Base-by-base conservation (phyloP, 2,797 vertebrate species). In the Sebastiscus albofasciatus region DNA sequence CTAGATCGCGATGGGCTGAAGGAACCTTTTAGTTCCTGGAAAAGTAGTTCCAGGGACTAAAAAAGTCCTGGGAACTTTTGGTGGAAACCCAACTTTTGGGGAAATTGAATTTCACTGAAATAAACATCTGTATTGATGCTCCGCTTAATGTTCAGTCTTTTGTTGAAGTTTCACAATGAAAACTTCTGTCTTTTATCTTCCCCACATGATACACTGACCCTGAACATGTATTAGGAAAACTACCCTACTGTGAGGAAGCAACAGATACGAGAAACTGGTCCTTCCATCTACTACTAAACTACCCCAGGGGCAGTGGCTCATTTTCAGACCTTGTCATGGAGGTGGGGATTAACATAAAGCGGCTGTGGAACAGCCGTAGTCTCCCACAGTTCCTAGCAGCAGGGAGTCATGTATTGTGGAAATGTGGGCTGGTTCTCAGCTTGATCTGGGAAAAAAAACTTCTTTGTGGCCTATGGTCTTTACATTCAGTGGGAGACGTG, bases 331-430 rank as follows among this genome's bases (percentile, higher is more conserved):
- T 46, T 59, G 62, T 58, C 56, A 49, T 33, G 46, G 46, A 73
- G 65, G 70, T 62, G 42, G 65, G 24, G 54, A 85, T 82, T 85
- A 76, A 52, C 75, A 77, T 82, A 71, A 78, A 79, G 58, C 74
- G 33, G 52, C 26, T 75, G 26, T 27, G 65, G 55, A 75, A 72
- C 29, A 74, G 42, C 59, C 1, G 2, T 5, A 54, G 20, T 24
- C 52, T 61, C 68, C 80, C 34, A 80, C 78, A 36, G 73, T 20
- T 78, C 42, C 36, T 36, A 7, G 13, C 79, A 82, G 74, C 70
- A 36, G 80, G 76, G 6, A n/a, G 27, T 31, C 33, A 8, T 76
- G 65, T 75, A 39, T 22, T 69, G 61, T 68, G 27, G 59, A 64
- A 75, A 68, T 24, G 72, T 56, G 26, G 26, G 61, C n/a, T 24